Percentiles rank a stretch among this genome's conserved stretches.
phyloP scores from a whole-genome alignment of 2,888 invertebrate species.

The Tromatobia lineatoria region DNA sequence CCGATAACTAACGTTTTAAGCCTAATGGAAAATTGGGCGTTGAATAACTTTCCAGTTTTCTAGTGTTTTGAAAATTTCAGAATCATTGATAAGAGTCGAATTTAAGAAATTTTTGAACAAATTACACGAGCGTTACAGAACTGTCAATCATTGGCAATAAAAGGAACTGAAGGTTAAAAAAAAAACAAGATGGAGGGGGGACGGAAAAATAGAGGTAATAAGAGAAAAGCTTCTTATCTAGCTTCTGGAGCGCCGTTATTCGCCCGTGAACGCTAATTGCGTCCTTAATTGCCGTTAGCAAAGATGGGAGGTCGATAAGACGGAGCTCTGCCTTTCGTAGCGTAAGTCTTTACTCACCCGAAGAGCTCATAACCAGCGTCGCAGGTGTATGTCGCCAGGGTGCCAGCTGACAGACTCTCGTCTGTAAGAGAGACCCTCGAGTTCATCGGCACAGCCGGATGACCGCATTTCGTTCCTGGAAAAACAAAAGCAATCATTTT shows the following conservation, averaged over 20 bases:
- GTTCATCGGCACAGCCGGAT: slow-evolving; percentile 94
- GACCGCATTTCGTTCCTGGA: slow-evolving; percentile 90
- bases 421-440: slow-evolving; percentile 90
- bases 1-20: too few species aligned
- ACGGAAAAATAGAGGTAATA: background rate
- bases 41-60: too few species aligned
- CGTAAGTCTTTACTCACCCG: slow-evolving; percentile 86
- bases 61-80: too few species aligned
- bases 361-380: slow-evolving; percentile 96
- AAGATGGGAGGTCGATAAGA: background rate
- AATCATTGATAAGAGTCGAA: too few species aligned
- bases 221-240: slow-evolving; percentile 35
- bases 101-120: too few species aligned
- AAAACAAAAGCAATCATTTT: slow-evolving; percentile 68
- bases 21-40: too few species aligned
- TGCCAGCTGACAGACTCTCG: slow-evolving; percentile 87
- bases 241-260: slow-evolving; percentile 65
- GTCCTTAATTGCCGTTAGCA: slow-evolving; percentile 63
- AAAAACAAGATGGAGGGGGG: background rate
- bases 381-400: slow-evolving; percentile 92
- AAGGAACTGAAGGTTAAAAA: background rate
- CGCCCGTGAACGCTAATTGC: slow-evolving; percentile 67
- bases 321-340: slow-evolving; percentile 23
- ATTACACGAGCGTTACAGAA: too few species aligned
- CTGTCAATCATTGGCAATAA: background rate